Evolutionary conservation across 2,797 vertebrate species (phyloP), one percentile per base, ranked within the genome.

Genomic region (Morelia viridis): DNA sequence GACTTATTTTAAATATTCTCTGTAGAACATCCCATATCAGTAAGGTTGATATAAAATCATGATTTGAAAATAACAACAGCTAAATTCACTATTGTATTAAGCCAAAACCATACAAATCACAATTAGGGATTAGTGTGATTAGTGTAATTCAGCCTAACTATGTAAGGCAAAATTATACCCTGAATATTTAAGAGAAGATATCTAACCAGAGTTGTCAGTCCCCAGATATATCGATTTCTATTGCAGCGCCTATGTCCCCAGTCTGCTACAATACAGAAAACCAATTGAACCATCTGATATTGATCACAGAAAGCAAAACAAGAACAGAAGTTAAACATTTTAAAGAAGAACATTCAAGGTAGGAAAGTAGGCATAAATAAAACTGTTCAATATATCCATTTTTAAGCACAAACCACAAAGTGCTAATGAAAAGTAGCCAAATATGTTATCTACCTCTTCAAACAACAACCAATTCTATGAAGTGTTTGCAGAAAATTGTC

Each of bases 401-500:
- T 68, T 76, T 46, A 61, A 87, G 2, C 19, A 28, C 46, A 92
- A 95, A 86, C 24, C 19, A 28, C 46, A 92, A 95, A 86, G 28
- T 96, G 91, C 0, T 0, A 92, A 46, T 0, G 28, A 89, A 91
- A 89, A 86, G 5, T 56, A 31, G 50, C 86, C 90, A 89, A 61
- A 68, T 35, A 76, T 10, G 6, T 2, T 46, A 92, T 62, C 91
- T 92, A 68, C 90, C 60, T 90, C 61, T 89, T 94, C 90, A 91
- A 95, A 97, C 94, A 35, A 28, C 85, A 87, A 80, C 24, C 19
- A 7, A 5, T 94, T 93, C 84, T 58, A 22, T 83, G 65, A 89
- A 84, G 35, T 93, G 90, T 3, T 26, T 83, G n/a, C 68, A 94
- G 92, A 90, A 90, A 95, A 93, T 1, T 57, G 2, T 35, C 58